Evolutionary conservation across 2,888 invertebrate genomes (phyloP), one percentile per base, ranked within the genome.

Genomic region (Orchesella flavescens): DNA sequence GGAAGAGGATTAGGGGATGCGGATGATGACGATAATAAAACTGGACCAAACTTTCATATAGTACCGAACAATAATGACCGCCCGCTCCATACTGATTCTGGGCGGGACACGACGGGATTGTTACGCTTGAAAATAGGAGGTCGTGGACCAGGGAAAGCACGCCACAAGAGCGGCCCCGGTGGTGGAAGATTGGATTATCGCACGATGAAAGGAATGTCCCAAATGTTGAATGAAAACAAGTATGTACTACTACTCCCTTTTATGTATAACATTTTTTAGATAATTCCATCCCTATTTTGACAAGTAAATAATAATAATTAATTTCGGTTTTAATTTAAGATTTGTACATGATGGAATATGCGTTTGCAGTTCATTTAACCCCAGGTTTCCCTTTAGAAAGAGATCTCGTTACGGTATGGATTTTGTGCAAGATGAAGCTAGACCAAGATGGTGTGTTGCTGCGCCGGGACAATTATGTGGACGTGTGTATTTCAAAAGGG

Each of bases 401-500:
- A 71, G 78, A 23, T 46, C 34, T n/a, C 15, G 78, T 24, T 79
- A 71, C 15, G 61, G 71, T 19, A 79, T 79, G 71, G 43, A 79
- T 19, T 79, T 79, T 71, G 78, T 79, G 63, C 71, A 71, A 23
- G 78, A 79, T 53, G 78, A 71, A 19, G 15, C 10, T 10, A 69
- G 78, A 34, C 24, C 17, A 0, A 49, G 71, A 21, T 79, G 78
- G 78, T 79, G 78, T 43, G 72, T 72, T 44, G 68, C 78, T 21
- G 71, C 78, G n/a, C 78, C 78, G 7, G 71, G 71, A 24, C 59
- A 69, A 46, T 63, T 79, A n/a, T 79, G 71, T 55, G 78, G 78
- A n/a, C 44, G 78, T 19, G 53, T 78, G 2, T 78, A 78, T n/a
- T 71, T 78, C 61, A 55, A 21, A 44, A 15, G 17, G 19, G 49